phyloP scores from a whole-genome alignment of 1,140 invertebrate genomes.

The Agraylea sexmaculata region DNA sequence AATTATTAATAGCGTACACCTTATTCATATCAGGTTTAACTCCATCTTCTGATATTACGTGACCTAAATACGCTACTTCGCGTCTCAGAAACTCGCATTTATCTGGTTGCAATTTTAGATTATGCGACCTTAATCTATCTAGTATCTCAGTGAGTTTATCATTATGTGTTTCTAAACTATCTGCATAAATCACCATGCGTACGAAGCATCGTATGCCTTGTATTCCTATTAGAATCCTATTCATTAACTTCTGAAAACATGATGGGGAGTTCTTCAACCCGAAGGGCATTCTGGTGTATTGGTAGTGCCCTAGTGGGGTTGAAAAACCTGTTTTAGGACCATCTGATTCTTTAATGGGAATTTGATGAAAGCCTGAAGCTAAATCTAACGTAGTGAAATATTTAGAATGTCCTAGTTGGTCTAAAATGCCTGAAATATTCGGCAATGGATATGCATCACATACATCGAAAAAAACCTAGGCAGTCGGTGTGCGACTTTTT shows the following conservation, averaged over 20 bases:
- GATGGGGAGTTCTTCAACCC: slow-evolving; percentile 26
- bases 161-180: slow-evolving; percentile 28
- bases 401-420: slow-evolving; percentile 23
- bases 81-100: slow-evolving; percentile 37
- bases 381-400: slow-evolving; percentile 27
- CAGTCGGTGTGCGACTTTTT: too few relatives aligned
- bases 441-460: slow-evolving; percentile 40
- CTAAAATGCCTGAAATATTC: slow-evolving; percentile 30
- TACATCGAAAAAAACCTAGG: too few relatives aligned
- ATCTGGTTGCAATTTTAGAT: slow-evolving; percentile 33
- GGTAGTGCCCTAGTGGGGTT: slow-evolving; percentile 20
- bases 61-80: slow-evolving; percentile 34
- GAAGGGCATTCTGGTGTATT: slow-evolving; percentile 25
- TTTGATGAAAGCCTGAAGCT: slow-evolving; percentile 27
- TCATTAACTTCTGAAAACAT: slow-evolving; percentile 28
- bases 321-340: slow-evolving; percentile 32
- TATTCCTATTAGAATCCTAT: slow-evolving; percentile 22
- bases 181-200: slow-evolving; percentile 25
- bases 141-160: slow-evolving; percentile 29
- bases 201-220: slow-evolving; percentile 20
- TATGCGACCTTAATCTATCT: slow-evolving; percentile 24
- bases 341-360: slow-evolving; percentile 22
- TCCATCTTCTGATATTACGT: slow-evolving; percentile 30
- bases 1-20: slow-evolving; percentile 27
- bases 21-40: slow-evolving; percentile 30